Evolutionary conservation across 2,797 vertebrate species (phyloP), one percentile per base, ranked within the genome.

Genomic region (Parotocinclus haroldoi): DNA sequence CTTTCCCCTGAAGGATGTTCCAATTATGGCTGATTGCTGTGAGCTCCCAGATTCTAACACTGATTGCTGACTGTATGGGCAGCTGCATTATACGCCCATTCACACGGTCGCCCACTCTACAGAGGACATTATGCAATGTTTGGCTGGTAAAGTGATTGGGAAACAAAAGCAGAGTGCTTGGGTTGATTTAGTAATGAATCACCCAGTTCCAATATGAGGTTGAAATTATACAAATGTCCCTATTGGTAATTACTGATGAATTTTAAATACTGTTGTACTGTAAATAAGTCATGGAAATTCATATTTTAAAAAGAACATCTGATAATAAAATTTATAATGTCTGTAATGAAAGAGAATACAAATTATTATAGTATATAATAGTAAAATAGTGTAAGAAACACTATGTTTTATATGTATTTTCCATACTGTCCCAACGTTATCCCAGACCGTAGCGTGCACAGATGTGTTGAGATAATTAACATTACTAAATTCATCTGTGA

Each of bases 21-120:
- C 76, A 82, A 87, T 85, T 82, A 82, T 17, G 9, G 16, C 77
- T 83, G 82, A 87, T 86, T 88, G 79, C 78, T 73, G 71, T 55
- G 69, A 64, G 79, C 74, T 76, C 74, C 58, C 63, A 66, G 74
- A 80, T 79, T 80, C 76, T 46, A 38, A 46, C 56, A 54, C 71
- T 82, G 81, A 84, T 86, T 84, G 77, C 60, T 64, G 68, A 71
- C 73, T 73, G 45, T 66, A 71, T 61, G 56, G 49, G 63, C 73
- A 72, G 73, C 72, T 68, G 66, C 74, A 54, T 11, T 45, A 54
- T 56, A 37, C 39, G 63, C 62, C 54, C 51, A 27, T 56, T 27
- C 27, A 27, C 27, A 27, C 27, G 39, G 57, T 53, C 67, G 69
- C 70, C 73, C 68, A 64, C 44, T 55, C 63, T 42, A 2, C 49